Evolutionary conservation across 2,888 invertebrate species (phyloP).

Genomic region (Leucophora obtusa): DNA sequence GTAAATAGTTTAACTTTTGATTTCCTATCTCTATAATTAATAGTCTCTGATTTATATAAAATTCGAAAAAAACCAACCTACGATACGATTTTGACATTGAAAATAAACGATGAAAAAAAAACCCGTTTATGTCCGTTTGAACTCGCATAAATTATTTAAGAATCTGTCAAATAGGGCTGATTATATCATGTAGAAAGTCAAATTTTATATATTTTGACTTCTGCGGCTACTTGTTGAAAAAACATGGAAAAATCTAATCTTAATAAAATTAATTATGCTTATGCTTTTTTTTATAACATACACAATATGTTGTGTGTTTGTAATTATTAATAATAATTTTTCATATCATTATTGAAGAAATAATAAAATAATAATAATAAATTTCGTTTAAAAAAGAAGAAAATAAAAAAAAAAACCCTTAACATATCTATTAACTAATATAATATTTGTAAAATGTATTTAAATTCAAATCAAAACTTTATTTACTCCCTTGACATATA

Average conservation of each 20-base stretch:
- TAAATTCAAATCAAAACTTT: conserved; percentile 14
- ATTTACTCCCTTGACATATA: conserved; percentile 7
- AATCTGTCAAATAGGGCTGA: neutral
- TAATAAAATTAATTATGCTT: conserved; percentile 18
- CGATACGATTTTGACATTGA: too few relatives aligned
- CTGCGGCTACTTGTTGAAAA: neutral
- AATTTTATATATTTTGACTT: neutral
- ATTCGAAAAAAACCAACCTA: too few relatives aligned
- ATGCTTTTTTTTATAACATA: neutral
- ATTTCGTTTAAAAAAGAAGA: neutral
- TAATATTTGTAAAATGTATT: conserved; percentile 1
- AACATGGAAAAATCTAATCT: neutral
- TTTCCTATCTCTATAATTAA: too few relatives aligned
- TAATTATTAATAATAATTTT: conserved; percentile 7
- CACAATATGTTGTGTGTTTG: neutral
- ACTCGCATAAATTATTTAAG: too few relatives aligned
- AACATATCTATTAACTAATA: conserved; percentile 9
- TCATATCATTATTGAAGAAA: conserved; percentile 6
- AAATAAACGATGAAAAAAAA: too few relatives aligned
- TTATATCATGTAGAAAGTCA: neutral
- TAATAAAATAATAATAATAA: neutral
- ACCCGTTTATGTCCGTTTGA: too few relatives aligned
- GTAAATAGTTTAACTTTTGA: too few relatives aligned
- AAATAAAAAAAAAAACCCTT: neutral
- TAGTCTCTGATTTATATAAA: too few relatives aligned